phyloP scores from a whole-genome alignment of 1,140 invertebrate species.

The Drosophila ironensis region DNA sequence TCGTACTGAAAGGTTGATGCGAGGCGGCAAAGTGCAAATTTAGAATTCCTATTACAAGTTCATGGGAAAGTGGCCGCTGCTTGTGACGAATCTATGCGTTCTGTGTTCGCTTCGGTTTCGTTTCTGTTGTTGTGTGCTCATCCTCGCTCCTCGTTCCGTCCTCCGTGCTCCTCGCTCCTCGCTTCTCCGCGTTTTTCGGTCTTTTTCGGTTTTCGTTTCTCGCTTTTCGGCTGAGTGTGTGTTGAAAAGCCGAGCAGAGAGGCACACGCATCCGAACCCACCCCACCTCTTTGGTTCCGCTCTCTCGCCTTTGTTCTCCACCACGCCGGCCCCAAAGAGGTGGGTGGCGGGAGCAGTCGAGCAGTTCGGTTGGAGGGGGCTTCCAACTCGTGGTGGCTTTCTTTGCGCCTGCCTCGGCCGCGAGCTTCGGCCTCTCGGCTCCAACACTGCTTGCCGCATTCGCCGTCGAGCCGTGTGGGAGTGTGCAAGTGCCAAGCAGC shows the following conservation, averaged over 20 bases:
- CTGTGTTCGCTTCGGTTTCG: too few species aligned
- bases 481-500: conserved; percentile 28
- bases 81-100: too few species aligned
- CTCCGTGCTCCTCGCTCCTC: too few species aligned
- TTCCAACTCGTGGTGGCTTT: conserved; percentile 22
- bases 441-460: conserved; percentile 51
- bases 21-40: conserved; percentile 64
- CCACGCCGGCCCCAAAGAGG: neutral
- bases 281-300: conserved; percentile 17
- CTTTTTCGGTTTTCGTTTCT: conserved; percentile 23
- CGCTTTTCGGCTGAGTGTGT: conserved; percentile 32
- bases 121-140: too few species aligned
- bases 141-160: neutral
- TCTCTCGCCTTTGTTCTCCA: neutral
- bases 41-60: conserved; percentile 75
- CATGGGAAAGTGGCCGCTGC: conserved; percentile 57
- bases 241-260: too few species aligned
- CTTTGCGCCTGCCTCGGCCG: conserved; percentile 2
- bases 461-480: conserved; percentile 52
- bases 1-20: conserved; percentile 52
- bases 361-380: conserved; percentile 11
- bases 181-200: conserved; percentile 15
- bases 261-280: too few species aligned
- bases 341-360: too few species aligned
- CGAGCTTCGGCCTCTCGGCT: neutral